Evolutionary conservation across 1,140 invertebrate species (phyloP).

Genomic region (Bombus soroeensis): DNA sequence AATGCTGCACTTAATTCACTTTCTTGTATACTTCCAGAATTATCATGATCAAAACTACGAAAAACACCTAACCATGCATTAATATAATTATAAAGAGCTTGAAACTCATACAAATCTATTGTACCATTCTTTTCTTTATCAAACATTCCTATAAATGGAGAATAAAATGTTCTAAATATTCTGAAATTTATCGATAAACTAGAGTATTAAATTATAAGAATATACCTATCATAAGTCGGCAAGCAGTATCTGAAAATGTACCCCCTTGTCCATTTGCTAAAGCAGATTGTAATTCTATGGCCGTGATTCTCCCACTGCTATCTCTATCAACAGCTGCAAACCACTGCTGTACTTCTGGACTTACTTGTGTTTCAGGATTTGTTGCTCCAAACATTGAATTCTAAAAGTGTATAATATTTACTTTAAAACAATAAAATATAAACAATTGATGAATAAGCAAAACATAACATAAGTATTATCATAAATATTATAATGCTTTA

Average conservation of each 20-base stretch:
- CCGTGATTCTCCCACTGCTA: conserved; percentile 91
- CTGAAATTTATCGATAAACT: conserved; percentile 1
- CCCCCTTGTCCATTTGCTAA: conserved; percentile 94
- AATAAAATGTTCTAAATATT: not conserved
- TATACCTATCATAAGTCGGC: conserved; percentile 94
- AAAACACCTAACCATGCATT: conserved; percentile 94
- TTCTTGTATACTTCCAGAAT: conserved; percentile 92
- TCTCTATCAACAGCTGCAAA: conserved; percentile 92
- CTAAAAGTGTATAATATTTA: conserved; percentile 15
- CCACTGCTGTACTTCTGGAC: conserved; percentile 90
- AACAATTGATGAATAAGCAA: not conserved
- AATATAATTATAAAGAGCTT: conserved; percentile 93
- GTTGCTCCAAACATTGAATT: conserved; percentile 50
- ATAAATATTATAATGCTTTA: not conserved
- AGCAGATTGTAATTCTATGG: conserved; percentile 90
- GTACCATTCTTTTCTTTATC: conserved; percentile 92
- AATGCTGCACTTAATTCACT: conserved; percentile 90
- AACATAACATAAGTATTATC: too few species aligned
- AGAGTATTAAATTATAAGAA: conserved; percentile 49
- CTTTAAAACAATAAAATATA: not conserved
- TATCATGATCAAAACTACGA: conserved; percentile 91
- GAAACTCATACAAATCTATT: conserved; percentile 94
- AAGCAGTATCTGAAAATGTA: conserved; percentile 92
- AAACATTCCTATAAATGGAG: conserved; percentile 89
- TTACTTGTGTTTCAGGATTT: conserved; percentile 65